These are phyloP conservation scores for Ammospiza maritima DNA, from an alignment of 2,797 vertebrate species.

Conservation along the genomic window DNA sequence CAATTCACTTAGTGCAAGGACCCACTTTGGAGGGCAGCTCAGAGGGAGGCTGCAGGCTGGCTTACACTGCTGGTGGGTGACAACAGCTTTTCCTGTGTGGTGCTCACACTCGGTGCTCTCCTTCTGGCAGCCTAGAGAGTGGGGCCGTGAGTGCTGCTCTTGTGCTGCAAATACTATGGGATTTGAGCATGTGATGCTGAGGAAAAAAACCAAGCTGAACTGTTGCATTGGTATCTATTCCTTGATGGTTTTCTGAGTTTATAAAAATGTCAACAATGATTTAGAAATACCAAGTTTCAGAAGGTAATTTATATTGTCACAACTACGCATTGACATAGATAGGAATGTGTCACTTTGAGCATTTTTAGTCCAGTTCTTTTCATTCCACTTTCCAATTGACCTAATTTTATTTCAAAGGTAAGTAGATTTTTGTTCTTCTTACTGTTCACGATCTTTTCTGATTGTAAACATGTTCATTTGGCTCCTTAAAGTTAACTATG, in stretches of 20 bases:
- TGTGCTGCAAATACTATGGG: not conserved
- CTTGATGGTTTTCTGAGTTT: not conserved
- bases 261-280: not conserved
- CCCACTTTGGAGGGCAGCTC: not conserved
- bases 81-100: not conserved
- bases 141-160: not conserved
- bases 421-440: not conserved
- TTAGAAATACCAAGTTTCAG: not conserved
- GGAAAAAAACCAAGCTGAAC: not conserved
- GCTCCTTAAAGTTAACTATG: not conserved
- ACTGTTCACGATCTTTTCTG: not conserved
- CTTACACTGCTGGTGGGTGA: not conserved
- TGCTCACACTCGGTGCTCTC: not conserved
- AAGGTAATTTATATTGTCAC: not conserved
- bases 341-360: not conserved
- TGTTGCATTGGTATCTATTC: not conserved
- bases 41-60: not conserved
- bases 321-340: not conserved
- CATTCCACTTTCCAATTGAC: not conserved
- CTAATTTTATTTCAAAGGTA: not conserved
- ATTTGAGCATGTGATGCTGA: not conserved
- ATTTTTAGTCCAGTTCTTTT: not conserved
- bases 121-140: not conserved
- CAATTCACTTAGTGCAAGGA: not conserved
- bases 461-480: not conserved